Evolutionary conservation across 2,888 invertebrate species (phyloP), one percentile per base, ranked within the genome.

Genomic region (Pseudococcus longispinus): DNA sequence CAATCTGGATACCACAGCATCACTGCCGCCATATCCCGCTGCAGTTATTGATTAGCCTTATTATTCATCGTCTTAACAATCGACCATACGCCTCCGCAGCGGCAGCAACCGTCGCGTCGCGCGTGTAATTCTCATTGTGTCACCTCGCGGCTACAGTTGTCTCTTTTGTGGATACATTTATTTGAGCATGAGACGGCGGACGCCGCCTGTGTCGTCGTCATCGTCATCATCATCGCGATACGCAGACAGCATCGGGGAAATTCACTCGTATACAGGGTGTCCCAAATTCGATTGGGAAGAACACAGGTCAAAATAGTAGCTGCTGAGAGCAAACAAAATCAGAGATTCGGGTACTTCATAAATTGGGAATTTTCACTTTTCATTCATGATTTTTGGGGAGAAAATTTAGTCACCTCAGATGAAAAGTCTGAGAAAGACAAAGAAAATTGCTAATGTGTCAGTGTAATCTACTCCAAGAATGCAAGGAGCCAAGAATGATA

Each of bases 41-140:
- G 84, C 84, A 65, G 65, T 84, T 84, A 84, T 84, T 84, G 84
- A 84, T 84, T 84, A 84, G 84, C 84, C 84, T 84, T 84, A 84
- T 84, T 84, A 84, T 84, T 84, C 84, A 84, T 84, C 84, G 29
- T 55, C 42, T 84, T 84, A 84, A 84, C 84, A 84, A 84, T 84
- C 84, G 51, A 84, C 2, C 65, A 42, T 42, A 37, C 77, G 42
- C 77, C 77, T 20, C 37, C 42, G 37, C 26, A 1, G n/a, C 74
- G 2, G 2, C 29, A 13, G 4, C 18, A 37, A 13, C 29, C 3
- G 20, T 13, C 60, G 60, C 60, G 65, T 26, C 65, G 23, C 55
- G 55, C 55, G 55, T 29, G 18, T 80, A 80, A 80, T 80, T 80
- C 37, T 37, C 77, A 18, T 80, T 80, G 74, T 74, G 77, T 80